Base-by-base conservation (phyloP, 2,888 invertebrate genomes). In the Cinara cedri region DNA sequence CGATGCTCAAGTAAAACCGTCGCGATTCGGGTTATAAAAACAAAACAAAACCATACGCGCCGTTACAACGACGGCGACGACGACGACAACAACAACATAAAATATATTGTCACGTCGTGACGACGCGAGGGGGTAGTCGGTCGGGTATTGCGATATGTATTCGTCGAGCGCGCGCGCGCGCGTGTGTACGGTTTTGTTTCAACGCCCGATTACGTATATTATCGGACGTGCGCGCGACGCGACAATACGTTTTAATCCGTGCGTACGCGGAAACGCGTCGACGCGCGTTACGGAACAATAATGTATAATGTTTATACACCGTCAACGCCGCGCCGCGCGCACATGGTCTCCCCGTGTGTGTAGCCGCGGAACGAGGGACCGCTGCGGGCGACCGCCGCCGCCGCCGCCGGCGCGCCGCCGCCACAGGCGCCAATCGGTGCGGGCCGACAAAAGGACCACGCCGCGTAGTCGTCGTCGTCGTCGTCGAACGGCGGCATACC, bases 381-480 rank as follows among this genome's bases (percentile, higher is more conserved):
- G 65, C 65, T 44, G 75, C 75, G 75, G 75, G 65, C 65, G 75
- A 51, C 49, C 49, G 74, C 6, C 72, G 62, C 42, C 34, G 51
- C 1, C 44, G 65, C n/a, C 63, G 74, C 16, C 72, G 62, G 10
- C 65, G 10, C 65, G 63, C 51, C 63, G 54, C 44, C 57, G 26
- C 66, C 68, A 14, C 46, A 68, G 76, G 76, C 76, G 76, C 76
- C 76, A 76, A 57, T 57, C 55, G 55, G 26, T 57, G 26, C 46
- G 14, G 55, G 46, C 76, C 76, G 76, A 76, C 76, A 76, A 76
- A 76, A 68, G 78, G 21, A 78, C 55, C 57, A n/a, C n/a, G n/a
- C n/a, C n/a, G n/a, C n/a, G n/a, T n/a, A n/a, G 68, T 55, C 55
- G 75, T 66, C 55, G 66, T 34, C 49, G 46, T 46, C 46, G 46